Conservation (phyloP, 2,113 vertebrate genomes). For the Platycercus adscitus region DNA sequence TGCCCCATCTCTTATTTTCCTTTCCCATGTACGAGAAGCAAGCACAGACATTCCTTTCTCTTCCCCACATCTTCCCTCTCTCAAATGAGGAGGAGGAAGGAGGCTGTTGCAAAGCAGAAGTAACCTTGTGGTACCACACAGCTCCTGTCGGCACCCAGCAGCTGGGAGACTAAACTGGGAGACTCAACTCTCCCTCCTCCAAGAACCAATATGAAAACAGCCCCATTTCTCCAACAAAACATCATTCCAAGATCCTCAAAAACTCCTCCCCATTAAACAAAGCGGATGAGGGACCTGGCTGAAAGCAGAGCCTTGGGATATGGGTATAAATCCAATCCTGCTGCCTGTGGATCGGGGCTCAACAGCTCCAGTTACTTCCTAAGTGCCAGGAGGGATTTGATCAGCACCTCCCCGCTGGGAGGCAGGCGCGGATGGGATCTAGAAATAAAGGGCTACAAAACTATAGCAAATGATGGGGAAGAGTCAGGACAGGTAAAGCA, state of each 20-base stretch:
- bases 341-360: not conserved
- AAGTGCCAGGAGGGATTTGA: not conserved
- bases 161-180: not conserved
- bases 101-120: not conserved
- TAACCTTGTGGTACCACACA: accelerated
- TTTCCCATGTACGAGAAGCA: not conserved
- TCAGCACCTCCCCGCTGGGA: not conserved
- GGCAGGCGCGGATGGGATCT: not conserved
- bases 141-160: not conserved
- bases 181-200: not conserved
- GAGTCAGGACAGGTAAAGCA: not conserved
- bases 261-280: not conserved
- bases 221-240: not conserved
- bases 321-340: not conserved
- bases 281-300: not conserved
- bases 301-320: not conserved
- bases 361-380: not conserved
- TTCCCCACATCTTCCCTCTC: not conserved
- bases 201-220: not conserved
- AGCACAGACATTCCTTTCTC: not conserved
- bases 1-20: not conserved
- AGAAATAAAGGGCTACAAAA: not conserved
- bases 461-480: not conserved
- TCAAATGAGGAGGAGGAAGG: not conserved
- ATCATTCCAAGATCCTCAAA: not conserved